Conservation (phyloP, 2,797 vertebrate genomes). For the Danionella dracula region DNA sequence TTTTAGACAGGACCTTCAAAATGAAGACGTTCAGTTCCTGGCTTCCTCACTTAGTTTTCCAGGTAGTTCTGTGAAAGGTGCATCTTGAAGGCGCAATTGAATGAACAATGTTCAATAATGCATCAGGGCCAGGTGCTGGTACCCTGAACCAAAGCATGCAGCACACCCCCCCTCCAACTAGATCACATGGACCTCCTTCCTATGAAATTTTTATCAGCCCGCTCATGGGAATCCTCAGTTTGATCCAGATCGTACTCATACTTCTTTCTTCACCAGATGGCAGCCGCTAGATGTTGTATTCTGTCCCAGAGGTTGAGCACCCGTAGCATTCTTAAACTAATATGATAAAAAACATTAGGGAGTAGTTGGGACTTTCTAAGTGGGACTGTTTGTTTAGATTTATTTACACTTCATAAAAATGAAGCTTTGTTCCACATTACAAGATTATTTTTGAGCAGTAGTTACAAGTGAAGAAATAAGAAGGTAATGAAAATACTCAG, state of each 20-base stretch:
- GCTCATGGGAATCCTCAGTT: conserved; percentile 51
- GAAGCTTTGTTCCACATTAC: not conserved
- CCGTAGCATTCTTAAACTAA: conserved; percentile 3
- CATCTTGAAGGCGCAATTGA: conserved; percentile 15
- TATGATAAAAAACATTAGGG: too few relatives aligned
- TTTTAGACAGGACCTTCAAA: too few relatives aligned
- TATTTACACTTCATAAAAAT: too few relatives aligned
- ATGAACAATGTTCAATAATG: conserved; percentile 65
- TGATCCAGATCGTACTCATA: conserved; percentile 45
- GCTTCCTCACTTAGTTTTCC: not conserved
- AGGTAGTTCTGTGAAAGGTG: not conserved
- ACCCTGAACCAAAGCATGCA: conserved; percentile 17
- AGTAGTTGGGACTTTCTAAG: too few relatives aligned
- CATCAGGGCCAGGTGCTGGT: conserved; percentile 62
- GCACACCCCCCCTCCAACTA: conserved; percentile 41
- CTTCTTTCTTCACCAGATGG: not conserved
- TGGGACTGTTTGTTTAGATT: conserved; percentile 58
- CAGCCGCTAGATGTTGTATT: not conserved
- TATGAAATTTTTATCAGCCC: conserved; percentile 65
- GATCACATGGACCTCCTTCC: conserved; percentile 28
- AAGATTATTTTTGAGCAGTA: too few relatives aligned
- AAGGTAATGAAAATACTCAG: too few relatives aligned
- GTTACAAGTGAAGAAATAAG: too few relatives aligned
- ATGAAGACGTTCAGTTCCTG: not conserved
- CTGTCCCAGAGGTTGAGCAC: conserved; percentile 35